Percentiles rank a stretch among this genome's conserved stretches.
phyloP scores from a whole-genome alignment of 2,797 vertebrate species.

The Columba guinea region DNA sequence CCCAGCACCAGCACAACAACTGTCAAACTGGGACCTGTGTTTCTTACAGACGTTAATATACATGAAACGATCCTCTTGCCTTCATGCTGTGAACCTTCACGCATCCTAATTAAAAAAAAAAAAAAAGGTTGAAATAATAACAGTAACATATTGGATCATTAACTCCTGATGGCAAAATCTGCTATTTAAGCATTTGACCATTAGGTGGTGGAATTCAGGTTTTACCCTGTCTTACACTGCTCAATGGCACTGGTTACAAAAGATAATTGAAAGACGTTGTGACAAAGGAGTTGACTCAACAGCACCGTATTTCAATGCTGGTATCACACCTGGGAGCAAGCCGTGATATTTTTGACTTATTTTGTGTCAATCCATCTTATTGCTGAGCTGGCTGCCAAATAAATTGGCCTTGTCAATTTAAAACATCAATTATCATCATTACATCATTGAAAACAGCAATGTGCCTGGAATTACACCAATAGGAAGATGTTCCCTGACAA shows the following conservation, averaged over 20 bases:
- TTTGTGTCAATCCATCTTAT: neutral
- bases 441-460: neutral
- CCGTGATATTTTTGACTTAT: neutral
- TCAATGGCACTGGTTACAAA: neutral
- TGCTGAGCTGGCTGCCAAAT: neutral
- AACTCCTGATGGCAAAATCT: neutral
- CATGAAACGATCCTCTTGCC: fast-evolving
- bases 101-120: neutral
- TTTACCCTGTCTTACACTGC: neutral
- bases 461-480: neutral
- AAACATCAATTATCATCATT: neutral
- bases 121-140: neutral
- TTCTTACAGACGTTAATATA: neutral
- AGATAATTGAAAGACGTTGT: neutral
- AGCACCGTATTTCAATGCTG: neutral
- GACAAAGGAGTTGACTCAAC: neutral
- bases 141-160: neutral
- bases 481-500: neutral
- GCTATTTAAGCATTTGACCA: neutral
- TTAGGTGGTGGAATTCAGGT: neutral
- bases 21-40: neutral
- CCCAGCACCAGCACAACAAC: neutral
- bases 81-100: neutral
- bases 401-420: neutral
- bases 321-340: neutral